Evolutionary conservation across 2,113 vertebrate species (phyloP).

Genomic region (Charina bottae): DNA sequence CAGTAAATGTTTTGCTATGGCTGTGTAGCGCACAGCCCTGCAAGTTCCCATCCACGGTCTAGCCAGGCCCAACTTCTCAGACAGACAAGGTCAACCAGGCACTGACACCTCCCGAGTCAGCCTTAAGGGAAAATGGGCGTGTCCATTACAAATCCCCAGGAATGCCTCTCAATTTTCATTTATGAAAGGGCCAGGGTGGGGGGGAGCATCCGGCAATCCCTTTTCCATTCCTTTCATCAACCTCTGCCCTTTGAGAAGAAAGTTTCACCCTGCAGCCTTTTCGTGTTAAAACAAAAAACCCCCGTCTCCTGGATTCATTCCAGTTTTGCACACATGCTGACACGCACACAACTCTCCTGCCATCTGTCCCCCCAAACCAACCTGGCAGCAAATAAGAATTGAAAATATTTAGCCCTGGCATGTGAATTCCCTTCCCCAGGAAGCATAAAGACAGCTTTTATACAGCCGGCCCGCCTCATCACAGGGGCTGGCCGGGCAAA

Average conservation of each 20-base stretch:
- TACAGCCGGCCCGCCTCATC: no score
- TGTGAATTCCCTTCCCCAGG: no score
- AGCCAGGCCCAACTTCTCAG: neutral
- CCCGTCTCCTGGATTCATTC: neutral
- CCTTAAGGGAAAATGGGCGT: neutral
- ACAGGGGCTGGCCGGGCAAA: neutral
- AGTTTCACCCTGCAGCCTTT: neutral
- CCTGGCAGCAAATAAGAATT: neutral
- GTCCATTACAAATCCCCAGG: no score
- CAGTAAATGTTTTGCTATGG: neutral
- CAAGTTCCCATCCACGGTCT: neutral
- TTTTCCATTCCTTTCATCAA: no score
- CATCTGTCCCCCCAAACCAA: no score
- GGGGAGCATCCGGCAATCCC: no score
- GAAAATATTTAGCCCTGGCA: neutral
- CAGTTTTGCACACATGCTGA: neutral
- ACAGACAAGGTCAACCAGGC: neutral
- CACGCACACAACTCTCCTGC: neutral
- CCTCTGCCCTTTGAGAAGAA: no score
- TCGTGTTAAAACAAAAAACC: neutral
- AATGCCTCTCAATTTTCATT: neutral
- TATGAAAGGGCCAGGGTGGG: neutral
- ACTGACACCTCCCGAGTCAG: neutral
- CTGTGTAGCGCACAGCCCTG: neutral
- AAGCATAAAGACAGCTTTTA: neutral